These are phyloP conservation scores for Neosalanx taihuensis DNA, from an alignment of 2,797 vertebrate species.

Conservation along the genomic window DNA sequence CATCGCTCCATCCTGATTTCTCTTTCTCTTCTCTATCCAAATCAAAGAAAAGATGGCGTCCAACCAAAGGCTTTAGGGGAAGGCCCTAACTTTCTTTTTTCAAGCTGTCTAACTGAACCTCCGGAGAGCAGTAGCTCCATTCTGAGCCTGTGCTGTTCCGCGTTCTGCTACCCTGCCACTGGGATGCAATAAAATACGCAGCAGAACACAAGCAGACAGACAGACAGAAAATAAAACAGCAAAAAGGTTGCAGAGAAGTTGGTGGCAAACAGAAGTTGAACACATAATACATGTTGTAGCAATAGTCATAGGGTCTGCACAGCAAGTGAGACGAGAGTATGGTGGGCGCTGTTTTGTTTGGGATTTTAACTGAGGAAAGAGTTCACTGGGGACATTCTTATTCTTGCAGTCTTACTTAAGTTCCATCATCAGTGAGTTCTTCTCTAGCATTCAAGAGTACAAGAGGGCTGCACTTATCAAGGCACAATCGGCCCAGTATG, in stretches of 20 bases:
- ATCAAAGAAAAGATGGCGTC: conserved; percentile 46
- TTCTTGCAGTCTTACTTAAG: neutral
- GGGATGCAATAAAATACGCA: conserved; percentile 22
- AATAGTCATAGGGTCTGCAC: neutral
- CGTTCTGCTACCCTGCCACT: neutral
- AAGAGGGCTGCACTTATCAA: no score
- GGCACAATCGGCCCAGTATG: no score
- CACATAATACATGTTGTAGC: neutral
- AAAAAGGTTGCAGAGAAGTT: no score
- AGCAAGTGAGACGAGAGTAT: neutral
- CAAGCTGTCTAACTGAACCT: conserved; percentile 56
- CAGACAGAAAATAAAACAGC: no score
- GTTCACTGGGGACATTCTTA: neutral
- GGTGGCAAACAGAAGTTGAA: no score
- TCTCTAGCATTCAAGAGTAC: no score
- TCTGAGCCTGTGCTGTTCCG: conserved; percentile 38
- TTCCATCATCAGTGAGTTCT: neutral
- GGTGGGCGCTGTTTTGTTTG: neutral
- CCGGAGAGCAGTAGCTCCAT: conserved; percentile 51
- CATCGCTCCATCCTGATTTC: conserved; percentile 37
- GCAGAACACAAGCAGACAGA: neutral
- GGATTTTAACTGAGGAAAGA: neutral
- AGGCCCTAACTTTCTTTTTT: conserved; percentile 53
- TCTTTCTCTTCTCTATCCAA: conserved; percentile 4
- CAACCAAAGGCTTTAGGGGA: conserved; percentile 47